Evolutionary conservation across 2,797 vertebrate genomes (phyloP), one percentile per base, ranked within the genome.

Genomic region (Naso thynnoides): DNA sequence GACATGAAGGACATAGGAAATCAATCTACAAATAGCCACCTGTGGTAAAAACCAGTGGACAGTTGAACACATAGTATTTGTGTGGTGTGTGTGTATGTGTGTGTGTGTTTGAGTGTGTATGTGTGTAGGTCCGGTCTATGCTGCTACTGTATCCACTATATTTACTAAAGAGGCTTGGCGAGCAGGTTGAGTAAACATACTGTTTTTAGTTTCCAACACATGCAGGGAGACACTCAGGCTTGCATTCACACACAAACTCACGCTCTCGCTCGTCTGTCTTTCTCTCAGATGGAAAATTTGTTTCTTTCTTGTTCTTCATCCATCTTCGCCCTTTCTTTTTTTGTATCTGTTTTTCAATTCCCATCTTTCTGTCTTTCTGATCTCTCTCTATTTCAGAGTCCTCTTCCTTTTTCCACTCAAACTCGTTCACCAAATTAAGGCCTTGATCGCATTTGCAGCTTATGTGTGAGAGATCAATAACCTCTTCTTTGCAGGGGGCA

Each of bases 141-240:
- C 69, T 69, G 79, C 85, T 86, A 83, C 88, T 91, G 85, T 89
- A 82, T 73, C 53, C 18, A 42, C 76, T 59, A 21, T 89, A 81
- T 92, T 89, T 92, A 86, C 86, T 21, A 78, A 88, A 82, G 77
- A 73, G 67, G 76, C 54, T 85, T 75, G 66, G 87, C 80, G 88
- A 87, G 84, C 82, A 76, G 36, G n/a, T 74, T 78, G 71, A 81
- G 72, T 84, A 86, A 86, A 91, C 72, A 82, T 18, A 48, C 79
- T 72, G 70, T 75, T 88, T 86, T 87, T 80, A 87, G 72, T 72
- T 80, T 74, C 65, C 65, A 66, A 26, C 53, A 53, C 67, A 79
- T 39, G 50, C 59, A 62, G 47, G 42, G 53, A 72, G 64, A 70
- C 52, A 52, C 63, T 76, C 24, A 49, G 47, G 16, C 55, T 18